phyloP scores from a whole-genome alignment of 2,888 invertebrate species.

The Ophioninae sp. region DNA sequence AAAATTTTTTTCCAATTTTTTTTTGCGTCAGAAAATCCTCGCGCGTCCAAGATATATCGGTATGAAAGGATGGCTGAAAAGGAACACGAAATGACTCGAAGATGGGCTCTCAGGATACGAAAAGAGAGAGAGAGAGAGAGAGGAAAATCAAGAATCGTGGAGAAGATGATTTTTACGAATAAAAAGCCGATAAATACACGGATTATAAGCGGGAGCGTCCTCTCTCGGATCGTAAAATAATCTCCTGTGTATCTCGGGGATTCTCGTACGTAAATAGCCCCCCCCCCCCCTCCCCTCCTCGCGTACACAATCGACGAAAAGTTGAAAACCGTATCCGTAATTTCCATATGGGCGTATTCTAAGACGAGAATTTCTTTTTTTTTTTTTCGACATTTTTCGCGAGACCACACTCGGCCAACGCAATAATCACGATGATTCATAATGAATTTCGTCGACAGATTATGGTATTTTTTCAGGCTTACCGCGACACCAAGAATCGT shows the following conservation, averaged over 20 bases:
- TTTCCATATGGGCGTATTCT: conserved; percentile 65
- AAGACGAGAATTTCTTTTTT: conserved; percentile 70
- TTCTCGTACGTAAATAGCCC: conserved; percentile 33
- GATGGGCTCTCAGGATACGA: conserved; percentile 35
- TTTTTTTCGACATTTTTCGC: conserved; percentile 64
- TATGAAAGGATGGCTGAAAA: not conserved
- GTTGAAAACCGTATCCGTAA: conserved; percentile 41
- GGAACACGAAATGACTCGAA: conserved; percentile 48
- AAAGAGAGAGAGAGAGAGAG: conserved; percentile 29
- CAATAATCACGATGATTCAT: conserved; percentile 40
- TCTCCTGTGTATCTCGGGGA: conserved; percentile 52
- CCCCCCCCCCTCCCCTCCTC: too few relatives aligned
- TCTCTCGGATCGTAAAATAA: conserved; percentile 66
- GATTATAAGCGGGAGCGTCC: conserved; percentile 72
- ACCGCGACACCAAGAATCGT: conserved; percentile 19
- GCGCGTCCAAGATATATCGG: not conserved
- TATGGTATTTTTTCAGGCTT: conserved; percentile 45
- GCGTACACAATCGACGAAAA: conserved; percentile 32
- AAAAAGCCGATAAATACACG: conserved; percentile 75
- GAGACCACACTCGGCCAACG: conserved; percentile 24
- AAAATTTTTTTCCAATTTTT: not conserved
- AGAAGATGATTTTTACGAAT: conserved; percentile 68
- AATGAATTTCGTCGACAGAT: conserved; percentile 43
- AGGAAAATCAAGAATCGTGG: conserved; percentile 37
- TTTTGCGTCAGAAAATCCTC: not conserved